Evolutionary conservation across 2,113 vertebrate species (phyloP).

Genomic region (Oxyura jamaicensis): DNA sequence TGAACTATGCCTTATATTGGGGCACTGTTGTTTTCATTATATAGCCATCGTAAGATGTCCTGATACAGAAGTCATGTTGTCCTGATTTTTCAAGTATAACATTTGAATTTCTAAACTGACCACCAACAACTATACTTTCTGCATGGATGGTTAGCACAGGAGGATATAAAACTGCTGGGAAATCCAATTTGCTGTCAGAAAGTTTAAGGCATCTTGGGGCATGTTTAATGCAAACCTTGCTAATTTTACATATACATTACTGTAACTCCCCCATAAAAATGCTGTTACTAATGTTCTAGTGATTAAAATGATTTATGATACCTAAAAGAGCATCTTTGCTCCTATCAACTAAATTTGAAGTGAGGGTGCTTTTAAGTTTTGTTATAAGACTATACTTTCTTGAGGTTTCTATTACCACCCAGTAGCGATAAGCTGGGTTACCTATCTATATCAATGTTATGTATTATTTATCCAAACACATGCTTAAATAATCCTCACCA

Average conservation of each 20-base stretch:
- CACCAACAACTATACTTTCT: slow-evolving; percentile 32
- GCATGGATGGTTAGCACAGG: background rate
- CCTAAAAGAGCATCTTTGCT: background rate
- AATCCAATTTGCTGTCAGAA: background rate
- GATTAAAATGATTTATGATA: background rate
- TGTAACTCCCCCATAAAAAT: background rate
- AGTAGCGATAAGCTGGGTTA: background rate
- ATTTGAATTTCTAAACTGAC: slow-evolving; percentile 50
- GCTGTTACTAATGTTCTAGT: background rate
- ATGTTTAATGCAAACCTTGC: background rate
- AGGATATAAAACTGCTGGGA: background rate
- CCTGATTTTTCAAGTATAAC: background rate
- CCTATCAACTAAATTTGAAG: background rate
- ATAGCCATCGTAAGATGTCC: background rate
- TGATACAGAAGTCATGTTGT: slow-evolving; percentile 9
- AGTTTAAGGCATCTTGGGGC: background rate
- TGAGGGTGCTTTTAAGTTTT: background rate
- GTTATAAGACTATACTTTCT: background rate
- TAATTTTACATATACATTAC: background rate
- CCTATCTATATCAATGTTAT: background rate
- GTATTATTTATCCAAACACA: background rate
- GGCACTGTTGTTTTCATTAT: background rate
- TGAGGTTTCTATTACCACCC: background rate
- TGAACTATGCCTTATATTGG: background rate
- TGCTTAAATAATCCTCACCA: background rate